Evolutionary conservation across 2,888 invertebrate species (phyloP).

Genomic region (Acanthococcus lagerstroemiae): DNA sequence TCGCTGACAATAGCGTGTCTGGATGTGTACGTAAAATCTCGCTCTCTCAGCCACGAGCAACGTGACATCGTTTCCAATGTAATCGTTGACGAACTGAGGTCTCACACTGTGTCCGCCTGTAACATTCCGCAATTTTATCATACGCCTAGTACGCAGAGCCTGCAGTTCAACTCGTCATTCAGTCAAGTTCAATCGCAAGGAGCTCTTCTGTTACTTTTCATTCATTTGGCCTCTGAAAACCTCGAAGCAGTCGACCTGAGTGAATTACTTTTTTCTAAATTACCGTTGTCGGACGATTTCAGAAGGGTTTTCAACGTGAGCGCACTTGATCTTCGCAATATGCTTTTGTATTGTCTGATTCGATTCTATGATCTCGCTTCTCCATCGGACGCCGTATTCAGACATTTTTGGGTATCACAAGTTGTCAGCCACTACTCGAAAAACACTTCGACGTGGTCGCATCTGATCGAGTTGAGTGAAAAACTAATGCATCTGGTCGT

Average conservation of each 20-base stretch:
- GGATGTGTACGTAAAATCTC: constrained; percentile 56
- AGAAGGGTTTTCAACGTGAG: background rate
- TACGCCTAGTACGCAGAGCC: background rate
- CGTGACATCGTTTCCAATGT: constrained; percentile 7
- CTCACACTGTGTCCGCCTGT: background rate
- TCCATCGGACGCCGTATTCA: background rate
- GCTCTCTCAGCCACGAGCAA: constrained; percentile 39
- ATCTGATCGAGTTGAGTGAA: constrained; percentile 8
- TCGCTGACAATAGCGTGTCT: constrained; percentile 51
- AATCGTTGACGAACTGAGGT: background rate
- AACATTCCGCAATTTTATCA: background rate
- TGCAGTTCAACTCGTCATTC: constrained; percentile 3
- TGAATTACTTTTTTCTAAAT: constrained; percentile 6
- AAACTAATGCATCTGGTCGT: background rate
- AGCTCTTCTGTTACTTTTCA: background rate
- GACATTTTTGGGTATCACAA: constrained; percentile 3
- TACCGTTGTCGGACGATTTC: constrained; percentile 3
- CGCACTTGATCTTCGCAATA: background rate
- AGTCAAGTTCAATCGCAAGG: background rate
- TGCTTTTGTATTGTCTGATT: constrained; percentile 5
- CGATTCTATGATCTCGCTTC: constrained; percentile 11
- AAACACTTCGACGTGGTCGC: background rate
- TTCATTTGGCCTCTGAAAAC: background rate
- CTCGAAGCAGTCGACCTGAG: background rate
- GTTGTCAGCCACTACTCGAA: background rate